phyloP scores from a whole-genome alignment of 2,113 vertebrate genomes.

The Oxygymnocypris stewartii region DNA sequence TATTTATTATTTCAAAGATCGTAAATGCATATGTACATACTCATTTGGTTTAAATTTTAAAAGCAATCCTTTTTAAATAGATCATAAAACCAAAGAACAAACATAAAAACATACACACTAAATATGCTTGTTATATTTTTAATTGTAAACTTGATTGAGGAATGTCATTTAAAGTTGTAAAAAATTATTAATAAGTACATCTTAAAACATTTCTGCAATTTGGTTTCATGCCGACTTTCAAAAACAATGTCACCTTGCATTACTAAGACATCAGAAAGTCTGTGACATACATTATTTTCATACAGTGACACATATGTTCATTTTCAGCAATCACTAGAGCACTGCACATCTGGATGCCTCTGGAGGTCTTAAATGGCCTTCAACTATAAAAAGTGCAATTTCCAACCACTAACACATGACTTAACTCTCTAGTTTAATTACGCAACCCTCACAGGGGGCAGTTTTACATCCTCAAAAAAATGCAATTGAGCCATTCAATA shows the following conservation, averaged over 20 bases:
- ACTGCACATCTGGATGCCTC: neutral
- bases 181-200: neutral
- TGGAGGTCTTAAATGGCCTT: neutral
- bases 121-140: neutral
- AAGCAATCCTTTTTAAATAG: neutral
- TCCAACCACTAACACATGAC: neutral
- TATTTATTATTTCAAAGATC: too few relatives aligned
- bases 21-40: too few relatives aligned
- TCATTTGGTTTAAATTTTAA: neutral
- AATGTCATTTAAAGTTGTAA: constrained; percentile 6
- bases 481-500: neutral
- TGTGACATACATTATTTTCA: neutral
- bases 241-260: neutral
- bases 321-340: neutral
- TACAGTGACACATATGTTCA: neutral
- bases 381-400: constrained; percentile 1
- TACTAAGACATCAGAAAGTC: neutral
- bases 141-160: neutral
- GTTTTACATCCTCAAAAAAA: neutral
- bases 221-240: neutral
- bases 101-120: neutral
- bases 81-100: neutral
- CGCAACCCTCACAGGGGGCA: neutral
- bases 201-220: neutral
- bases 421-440: neutral